These are phyloP conservation scores for Rhopalosiphum padi DNA, from an alignment of 1,140 invertebrate genomes.

Conservation along the genomic window DNA sequence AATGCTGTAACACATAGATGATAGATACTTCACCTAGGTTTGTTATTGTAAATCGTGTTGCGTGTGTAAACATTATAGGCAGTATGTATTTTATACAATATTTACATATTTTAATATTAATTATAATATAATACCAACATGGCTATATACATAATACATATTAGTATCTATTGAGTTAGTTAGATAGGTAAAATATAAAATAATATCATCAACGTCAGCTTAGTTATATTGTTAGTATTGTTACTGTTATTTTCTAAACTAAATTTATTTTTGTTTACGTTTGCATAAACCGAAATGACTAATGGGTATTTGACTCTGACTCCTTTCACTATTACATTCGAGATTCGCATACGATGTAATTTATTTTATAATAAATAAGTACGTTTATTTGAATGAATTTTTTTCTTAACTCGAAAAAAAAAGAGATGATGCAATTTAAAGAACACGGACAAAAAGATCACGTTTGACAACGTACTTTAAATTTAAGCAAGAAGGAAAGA, in stretches of 20 bases:
- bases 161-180: background rate
- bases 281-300: constrained; percentile 16
- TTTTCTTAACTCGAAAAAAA: background rate
- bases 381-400: background rate
- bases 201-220: background rate
- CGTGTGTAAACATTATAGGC: no score
- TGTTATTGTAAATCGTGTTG: no score
- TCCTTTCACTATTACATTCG: constrained; percentile 7
- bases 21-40: no score
- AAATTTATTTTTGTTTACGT: background rate
- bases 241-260: background rate
- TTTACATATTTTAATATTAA: no score
- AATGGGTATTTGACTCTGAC: background rate
- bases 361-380: background rate
- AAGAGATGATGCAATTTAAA: background rate
- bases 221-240: background rate
- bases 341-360: background rate
- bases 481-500: background rate
- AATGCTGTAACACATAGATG: no score
- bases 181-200: background rate
- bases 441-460: background rate
- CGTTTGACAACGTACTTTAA: background rate
- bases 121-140: no score
- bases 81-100: no score
- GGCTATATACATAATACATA: background rate